These are phyloP conservation scores for Asbolus verrucosus DNA, from an alignment of 1,140 invertebrate genomes.

Conservation along the genomic window DNA sequence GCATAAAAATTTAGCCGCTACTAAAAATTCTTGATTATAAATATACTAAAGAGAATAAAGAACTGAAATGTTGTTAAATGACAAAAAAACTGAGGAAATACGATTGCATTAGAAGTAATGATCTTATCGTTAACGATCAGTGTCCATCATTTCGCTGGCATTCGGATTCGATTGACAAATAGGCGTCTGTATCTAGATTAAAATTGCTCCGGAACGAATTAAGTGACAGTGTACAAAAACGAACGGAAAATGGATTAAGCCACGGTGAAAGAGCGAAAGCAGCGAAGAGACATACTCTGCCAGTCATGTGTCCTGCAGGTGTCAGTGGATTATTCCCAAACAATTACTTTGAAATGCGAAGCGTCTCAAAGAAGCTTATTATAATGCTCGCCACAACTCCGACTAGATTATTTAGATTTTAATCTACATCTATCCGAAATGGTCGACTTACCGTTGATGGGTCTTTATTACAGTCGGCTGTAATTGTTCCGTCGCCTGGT, in stretches of 20 bases:
- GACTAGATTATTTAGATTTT: slow-evolving; percentile 42
- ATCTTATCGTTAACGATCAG: too few relatives aligned
- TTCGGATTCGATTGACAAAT: too few relatives aligned
- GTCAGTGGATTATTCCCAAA: slow-evolving; percentile 40
- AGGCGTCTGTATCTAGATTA: too few relatives aligned
- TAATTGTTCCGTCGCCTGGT: slow-evolving; percentile 30
- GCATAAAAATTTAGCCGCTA: too few relatives aligned
- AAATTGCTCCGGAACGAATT: slow-evolving; percentile 5
- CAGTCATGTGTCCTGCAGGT: slow-evolving; percentile 43
- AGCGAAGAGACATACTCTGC: slow-evolving; percentile 12
- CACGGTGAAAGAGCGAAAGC: background rate
- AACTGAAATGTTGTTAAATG: too few relatives aligned
- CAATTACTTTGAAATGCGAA: slow-evolving; percentile 32
- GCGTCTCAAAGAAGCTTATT: slow-evolving; percentile 30
- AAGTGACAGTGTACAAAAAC: background rate
- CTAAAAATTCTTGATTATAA: too few relatives aligned
- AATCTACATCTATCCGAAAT: slow-evolving; percentile 30
- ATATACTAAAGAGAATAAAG: too few relatives aligned
- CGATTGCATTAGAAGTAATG: too few relatives aligned
- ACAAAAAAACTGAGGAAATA: too few relatives aligned
- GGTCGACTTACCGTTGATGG: slow-evolving; percentile 16
- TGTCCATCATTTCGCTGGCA: too few relatives aligned
- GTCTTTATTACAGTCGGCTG: slow-evolving; percentile 5
- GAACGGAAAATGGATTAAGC: slow-evolving; percentile 10
- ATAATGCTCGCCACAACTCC: slow-evolving; percentile 33